Evolutionary conservation across 2,888 invertebrate species (phyloP).

Genomic region (Thyatira batis): DNA sequence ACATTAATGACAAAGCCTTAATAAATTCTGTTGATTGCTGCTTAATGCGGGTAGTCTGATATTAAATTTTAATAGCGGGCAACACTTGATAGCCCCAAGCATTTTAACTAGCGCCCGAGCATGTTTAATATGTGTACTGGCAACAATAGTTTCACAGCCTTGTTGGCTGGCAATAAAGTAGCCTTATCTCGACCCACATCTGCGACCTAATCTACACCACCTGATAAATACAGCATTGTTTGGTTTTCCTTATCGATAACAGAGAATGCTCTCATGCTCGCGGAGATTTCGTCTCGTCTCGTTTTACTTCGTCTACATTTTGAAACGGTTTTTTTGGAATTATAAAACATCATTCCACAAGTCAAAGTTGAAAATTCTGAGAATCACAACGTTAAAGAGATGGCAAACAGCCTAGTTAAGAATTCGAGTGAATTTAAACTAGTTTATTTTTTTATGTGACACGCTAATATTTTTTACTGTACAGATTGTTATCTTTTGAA

Average conservation of each 20-base stretch:
- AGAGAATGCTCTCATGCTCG: constrained; percentile 7
- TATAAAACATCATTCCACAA: not conserved
- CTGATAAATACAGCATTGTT: constrained; percentile 13
- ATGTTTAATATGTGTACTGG: constrained; percentile 9
- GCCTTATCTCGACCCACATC: constrained; percentile 24
- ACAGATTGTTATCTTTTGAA: too few species aligned
- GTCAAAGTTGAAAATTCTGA: not conserved
- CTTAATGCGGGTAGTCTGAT: not conserved
- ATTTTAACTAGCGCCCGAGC: not conserved
- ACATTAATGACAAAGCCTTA: not conserved
- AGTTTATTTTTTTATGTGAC: not conserved
- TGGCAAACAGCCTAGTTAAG: not conserved
- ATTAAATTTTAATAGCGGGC: not conserved
- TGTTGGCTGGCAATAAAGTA: constrained; percentile 10
- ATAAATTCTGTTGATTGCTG: not conserved
- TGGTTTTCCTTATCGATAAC: constrained; percentile 9
- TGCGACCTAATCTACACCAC: constrained; percentile 12
- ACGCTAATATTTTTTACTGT: too few species aligned
- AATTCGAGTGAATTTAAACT: not conserved
- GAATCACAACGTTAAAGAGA: not conserved
- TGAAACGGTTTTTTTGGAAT: not conserved
- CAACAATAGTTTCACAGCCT: constrained; percentile 5
- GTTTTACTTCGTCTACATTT: not conserved
- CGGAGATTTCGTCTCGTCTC: not conserved
- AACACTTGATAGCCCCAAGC: not conserved